These are phyloP conservation scores for Penaeus vannamei DNA, from an alignment of 1,140 invertebrate genomes.

Conservation along the genomic window DNA sequence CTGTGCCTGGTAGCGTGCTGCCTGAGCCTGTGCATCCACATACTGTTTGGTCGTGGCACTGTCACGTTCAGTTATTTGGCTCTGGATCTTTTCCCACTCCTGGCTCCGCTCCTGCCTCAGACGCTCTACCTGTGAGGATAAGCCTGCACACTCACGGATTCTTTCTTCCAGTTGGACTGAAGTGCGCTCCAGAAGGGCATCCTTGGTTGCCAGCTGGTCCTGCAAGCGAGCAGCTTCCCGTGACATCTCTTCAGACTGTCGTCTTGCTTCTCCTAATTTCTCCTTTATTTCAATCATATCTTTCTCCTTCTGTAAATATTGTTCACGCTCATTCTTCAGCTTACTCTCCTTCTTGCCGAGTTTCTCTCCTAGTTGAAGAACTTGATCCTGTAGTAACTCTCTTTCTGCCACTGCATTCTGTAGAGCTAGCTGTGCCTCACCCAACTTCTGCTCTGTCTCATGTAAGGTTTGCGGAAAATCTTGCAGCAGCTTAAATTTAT, in stretches of 20 bases:
- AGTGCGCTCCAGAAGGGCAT: constrained; percentile 52
- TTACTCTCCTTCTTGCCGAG: constrained; percentile 51
- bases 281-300: constrained; percentile 20
- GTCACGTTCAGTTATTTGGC: constrained; percentile 39
- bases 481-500: constrained; percentile 36
- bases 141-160: constrained; percentile 52
- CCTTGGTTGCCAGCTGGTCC: constrained; percentile 54
- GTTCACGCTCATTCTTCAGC: constrained; percentile 50
- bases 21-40: constrained; percentile 51
- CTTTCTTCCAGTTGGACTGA: constrained; percentile 53
- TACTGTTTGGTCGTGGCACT: constrained; percentile 44
- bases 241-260: constrained; percentile 31
- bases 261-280: not conserved
- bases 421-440: constrained; percentile 26
- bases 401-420: constrained; percentile 43
- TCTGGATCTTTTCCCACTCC: constrained; percentile 36
- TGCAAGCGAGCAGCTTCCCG: constrained; percentile 14
- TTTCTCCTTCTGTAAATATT: constrained; percentile 4
- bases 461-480: constrained; percentile 49
- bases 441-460: constrained; percentile 43
- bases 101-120: constrained; percentile 37
- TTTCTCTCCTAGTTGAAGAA: constrained; percentile 36
- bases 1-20: constrained; percentile 54
- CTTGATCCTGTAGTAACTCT: constrained; percentile 38
- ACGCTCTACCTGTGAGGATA: constrained; percentile 39